These are phyloP conservation scores for Loris lydekkerianus DNA, from an alignment of 2,797 vertebrate species.

Conservation along the genomic window DNA sequence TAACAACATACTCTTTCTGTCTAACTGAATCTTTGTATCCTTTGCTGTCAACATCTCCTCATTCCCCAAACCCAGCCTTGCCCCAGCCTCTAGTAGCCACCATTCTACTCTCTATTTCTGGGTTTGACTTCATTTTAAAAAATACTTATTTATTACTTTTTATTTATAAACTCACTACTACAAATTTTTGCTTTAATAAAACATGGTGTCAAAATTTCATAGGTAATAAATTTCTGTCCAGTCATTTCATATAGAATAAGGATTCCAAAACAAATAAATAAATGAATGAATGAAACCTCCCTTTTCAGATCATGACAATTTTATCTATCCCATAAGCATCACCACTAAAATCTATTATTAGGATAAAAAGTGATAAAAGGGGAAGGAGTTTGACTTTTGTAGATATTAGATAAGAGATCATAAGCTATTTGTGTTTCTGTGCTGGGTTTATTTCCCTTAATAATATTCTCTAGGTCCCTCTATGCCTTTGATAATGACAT, in stretches of 20 bases:
- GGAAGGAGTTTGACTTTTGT: conserved; percentile 85
- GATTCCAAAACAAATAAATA: conserved; percentile 74
- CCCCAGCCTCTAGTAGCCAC: neutral
- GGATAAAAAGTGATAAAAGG: conserved; percentile 92
- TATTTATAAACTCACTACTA: neutral
- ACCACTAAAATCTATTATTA: conserved; percentile 89
- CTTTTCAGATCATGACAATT: conserved; percentile 88
- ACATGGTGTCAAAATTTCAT: neutral
- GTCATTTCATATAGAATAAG: conserved; percentile 88
- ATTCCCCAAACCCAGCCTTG: neutral
- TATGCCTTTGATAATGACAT: neutral
- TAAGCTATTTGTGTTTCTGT: neutral
- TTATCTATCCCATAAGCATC: conserved; percentile 96
- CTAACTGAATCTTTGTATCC: neutral
- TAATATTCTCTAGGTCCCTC: neutral
- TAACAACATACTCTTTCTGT: neutral
- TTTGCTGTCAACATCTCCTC: neutral
- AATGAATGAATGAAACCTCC: conserved; percentile 65
- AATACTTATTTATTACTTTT: neutral
- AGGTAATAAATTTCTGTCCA: conserved; percentile 78
- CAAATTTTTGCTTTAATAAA: neutral
- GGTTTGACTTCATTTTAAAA: neutral
- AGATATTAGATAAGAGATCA: neutral
- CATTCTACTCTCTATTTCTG: neutral
- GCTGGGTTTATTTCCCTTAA: neutral